Conservation (phyloP, 2,888 invertebrate species). For the Crossocerus cetratus region DNA sequence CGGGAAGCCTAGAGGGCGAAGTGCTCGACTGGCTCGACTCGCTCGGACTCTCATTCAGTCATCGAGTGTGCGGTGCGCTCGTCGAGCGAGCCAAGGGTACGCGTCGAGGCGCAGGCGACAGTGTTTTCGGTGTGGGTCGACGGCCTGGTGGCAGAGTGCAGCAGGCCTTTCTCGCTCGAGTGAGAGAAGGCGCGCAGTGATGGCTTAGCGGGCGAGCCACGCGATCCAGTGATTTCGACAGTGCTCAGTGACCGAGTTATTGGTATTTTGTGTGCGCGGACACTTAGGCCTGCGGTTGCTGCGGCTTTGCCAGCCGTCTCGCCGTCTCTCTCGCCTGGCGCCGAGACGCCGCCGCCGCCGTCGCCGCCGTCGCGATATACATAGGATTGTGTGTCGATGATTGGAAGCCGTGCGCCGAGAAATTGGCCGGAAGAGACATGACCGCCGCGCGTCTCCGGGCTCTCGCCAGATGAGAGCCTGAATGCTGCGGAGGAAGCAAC, state of each 20-base stretch:
- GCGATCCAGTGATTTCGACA: slow-evolving; percentile 1
- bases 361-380: no score
- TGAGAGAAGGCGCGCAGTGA: slow-evolving; percentile 1
- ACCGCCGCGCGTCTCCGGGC: neutral
- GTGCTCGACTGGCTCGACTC: no score
- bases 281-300: neutral
- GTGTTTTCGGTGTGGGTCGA: neutral
- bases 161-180: neutral
- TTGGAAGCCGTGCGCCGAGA: neutral
- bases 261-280: neutral
- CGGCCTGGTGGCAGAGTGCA: neutral
- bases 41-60: no score
- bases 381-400: neutral
- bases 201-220: neutral
- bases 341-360: no score
- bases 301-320: neutral
- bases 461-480: neutral
- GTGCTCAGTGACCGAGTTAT: slow-evolving; percentile 5
- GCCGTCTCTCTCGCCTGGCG: no score
- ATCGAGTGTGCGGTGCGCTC: no score
- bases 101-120: no score
- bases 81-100: no score
- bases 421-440: neutral
- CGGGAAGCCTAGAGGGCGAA: no score
- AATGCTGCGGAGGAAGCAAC: neutral